These are phyloP conservation scores for Centropristis striata DNA, from an alignment of 2,113 vertebrate species.

Conservation along the genomic window DNA sequence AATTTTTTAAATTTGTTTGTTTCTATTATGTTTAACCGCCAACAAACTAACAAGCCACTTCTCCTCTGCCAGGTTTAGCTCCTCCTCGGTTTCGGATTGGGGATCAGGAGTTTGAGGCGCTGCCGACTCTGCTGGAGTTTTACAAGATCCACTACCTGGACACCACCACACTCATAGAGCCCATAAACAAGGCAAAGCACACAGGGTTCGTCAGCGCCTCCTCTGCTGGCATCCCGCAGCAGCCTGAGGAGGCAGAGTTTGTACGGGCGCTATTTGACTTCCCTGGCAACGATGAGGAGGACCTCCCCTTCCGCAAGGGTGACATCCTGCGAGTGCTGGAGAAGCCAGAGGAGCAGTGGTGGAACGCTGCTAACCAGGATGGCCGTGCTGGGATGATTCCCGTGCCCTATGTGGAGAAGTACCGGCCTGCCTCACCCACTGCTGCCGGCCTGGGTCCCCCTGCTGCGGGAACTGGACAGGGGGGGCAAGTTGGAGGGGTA, in stretches of 20 bases:
- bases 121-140: constrained; percentile 96
- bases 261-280: constrained; percentile 98
- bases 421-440: constrained; percentile 92
- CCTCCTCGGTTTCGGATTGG: constrained; percentile 94
- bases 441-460: constrained; percentile 32
- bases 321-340: constrained; percentile 95
- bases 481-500: constrained; percentile 17
- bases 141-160: constrained; percentile 99
- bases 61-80: constrained; percentile 84
- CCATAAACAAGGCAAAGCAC: constrained; percentile 90
- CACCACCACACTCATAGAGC: constrained; percentile 98
- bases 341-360: constrained; percentile 99
- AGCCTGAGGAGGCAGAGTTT: constrained; percentile 91
- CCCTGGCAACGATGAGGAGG: constrained; percentile 97
- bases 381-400: constrained; percentile 98
- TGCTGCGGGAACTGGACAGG: constrained; percentile 23
- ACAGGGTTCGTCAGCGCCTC: constrained; percentile 71
- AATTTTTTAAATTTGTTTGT: background rate
- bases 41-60: background rate
- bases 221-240: constrained; percentile 78
- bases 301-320: constrained; percentile 97
- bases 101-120: constrained; percentile 97
- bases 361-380: constrained; percentile 95
- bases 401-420: constrained; percentile 97
- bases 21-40: background rate